These are phyloP conservation scores for Onthophagus taurus DNA, from an alignment of 1,140 invertebrate species.

Conservation along the genomic window DNA sequence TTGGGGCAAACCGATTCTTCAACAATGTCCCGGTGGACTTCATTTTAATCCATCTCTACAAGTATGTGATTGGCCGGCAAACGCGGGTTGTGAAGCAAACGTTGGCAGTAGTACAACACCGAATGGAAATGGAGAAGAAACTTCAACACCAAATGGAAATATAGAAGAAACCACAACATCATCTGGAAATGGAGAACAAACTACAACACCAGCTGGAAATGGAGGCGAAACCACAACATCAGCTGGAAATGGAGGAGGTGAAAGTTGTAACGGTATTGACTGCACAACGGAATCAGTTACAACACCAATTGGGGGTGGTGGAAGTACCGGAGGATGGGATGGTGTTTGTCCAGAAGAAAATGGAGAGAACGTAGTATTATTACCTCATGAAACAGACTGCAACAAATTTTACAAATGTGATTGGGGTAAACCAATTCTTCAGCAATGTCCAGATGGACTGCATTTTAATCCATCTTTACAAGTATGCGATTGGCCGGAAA, in stretches of 20 bases:
- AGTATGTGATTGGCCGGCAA: constrained; percentile 20
- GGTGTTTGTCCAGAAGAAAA: constrained; percentile 1
- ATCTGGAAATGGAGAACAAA: no score
- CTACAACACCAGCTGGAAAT: no score
- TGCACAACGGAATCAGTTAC: not conserved
- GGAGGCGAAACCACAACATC: no score
- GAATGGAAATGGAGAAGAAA: no score
- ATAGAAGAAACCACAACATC: no score
- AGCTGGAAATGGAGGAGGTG: no score
- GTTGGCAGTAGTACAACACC: no score
- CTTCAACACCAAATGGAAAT: no score
- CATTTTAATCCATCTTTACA: constrained; percentile 16
- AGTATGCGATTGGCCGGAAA: not conserved
- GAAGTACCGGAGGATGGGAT: not conserved
- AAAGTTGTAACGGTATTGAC: no score
- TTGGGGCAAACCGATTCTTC: constrained; percentile 38
- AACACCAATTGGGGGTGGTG: not conserved
- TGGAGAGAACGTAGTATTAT: not conserved
- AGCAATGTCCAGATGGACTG: constrained; percentile 16
- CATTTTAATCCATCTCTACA: constrained; percentile 41
- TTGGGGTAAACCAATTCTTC: constrained; percentile 8
- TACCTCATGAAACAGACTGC: constrained; percentile 16
- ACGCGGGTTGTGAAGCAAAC: not conserved
- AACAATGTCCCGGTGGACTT: constrained; percentile 38
- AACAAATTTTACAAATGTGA: constrained; percentile 19